These are phyloP conservation scores for Branchinecta sandiegonensis DNA, from an alignment of 2,888 invertebrate genomes.

Conservation along the genomic window DNA sequence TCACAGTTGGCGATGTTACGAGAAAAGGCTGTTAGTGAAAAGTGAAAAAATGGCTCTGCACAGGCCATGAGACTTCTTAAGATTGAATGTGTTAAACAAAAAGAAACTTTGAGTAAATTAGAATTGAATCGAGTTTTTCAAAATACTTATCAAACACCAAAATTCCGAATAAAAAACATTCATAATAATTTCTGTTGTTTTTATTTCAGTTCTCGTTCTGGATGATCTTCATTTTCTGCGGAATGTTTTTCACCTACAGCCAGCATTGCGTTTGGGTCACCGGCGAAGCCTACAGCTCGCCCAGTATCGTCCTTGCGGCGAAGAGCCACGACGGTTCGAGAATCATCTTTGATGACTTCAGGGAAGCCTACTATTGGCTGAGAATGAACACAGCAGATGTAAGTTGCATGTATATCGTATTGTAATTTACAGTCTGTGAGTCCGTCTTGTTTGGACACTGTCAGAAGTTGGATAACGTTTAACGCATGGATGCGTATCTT, in stretches of 20 bases:
- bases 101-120: no score
- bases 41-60: no score
- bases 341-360: conserved; percentile 97
- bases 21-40: no score
- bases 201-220: conserved; percentile 1
- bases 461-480: no score
- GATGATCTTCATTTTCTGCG: not conserved
- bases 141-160: no score
- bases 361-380: conserved; percentile 96
- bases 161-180: conserved; percentile 8
- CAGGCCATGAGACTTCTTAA: no score
- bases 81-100: no score
- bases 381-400: conserved; percentile 85
- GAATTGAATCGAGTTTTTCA: no score
- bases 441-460: no score
- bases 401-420: conserved; percentile 24
- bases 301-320: conserved; percentile 65
- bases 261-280: conserved; percentile 99
- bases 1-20: no score
- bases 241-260: conserved; percentile 53
- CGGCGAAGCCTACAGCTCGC: conserved; percentile 94
- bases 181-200: not conserved
- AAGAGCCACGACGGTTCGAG: conserved; percentile 67
- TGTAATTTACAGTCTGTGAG: not conserved
- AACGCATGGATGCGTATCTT: no score